Percentiles rank a stretch among this genome's conserved stretches.
Conservation (phyloP, 2,888 invertebrate species). For the Theodoxus fluviatilis region DNA sequence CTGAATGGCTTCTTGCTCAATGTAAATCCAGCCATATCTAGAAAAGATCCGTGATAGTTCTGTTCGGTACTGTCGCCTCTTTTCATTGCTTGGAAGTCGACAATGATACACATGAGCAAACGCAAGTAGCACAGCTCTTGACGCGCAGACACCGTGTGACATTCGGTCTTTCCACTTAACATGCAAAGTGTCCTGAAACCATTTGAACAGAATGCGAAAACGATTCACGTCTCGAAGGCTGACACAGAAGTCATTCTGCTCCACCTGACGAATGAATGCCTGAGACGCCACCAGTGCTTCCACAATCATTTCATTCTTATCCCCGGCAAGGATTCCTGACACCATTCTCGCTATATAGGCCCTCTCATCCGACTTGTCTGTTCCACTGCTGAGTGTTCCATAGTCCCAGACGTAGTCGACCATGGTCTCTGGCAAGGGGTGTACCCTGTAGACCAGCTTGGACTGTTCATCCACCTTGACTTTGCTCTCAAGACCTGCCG, state of each 20-base stretch:
- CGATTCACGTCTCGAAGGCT: slow-evolving; percentile 35
- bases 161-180: too few species aligned
- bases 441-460: slow-evolving; percentile 42
- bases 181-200: slow-evolving; percentile 29
- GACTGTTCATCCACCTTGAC: slow-evolving; percentile 42
- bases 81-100: slow-evolving; percentile 2
- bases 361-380: slow-evolving; percentile 39
- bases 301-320: slow-evolving; percentile 15
- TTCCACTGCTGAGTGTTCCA: slow-evolving; percentile 41
- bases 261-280: slow-evolving; percentile 27
- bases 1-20: neutral
- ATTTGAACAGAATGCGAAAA: slow-evolving; percentile 28
- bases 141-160: too few species aligned
- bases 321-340: neutral
- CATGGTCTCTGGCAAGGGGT: slow-evolving; percentile 46
- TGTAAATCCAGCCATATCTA: neutral
- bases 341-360: slow-evolving; percentile 39
- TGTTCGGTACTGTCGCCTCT: slow-evolving; percentile 13
- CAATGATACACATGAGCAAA: slow-evolving; percentile 28
- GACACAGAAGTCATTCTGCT: slow-evolving; percentile 30
- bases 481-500: slow-evolving; percentile 41
- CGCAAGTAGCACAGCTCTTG: slow-evolving; percentile 24
- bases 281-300: slow-evolving; percentile 31
- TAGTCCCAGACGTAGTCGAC: slow-evolving; percentile 50
- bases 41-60: neutral